Evolutionary conservation across 2,797 vertebrate species (phyloP), one percentile per base, ranked within the genome.

Genomic region (Petrocephalus sullivani): DNA sequence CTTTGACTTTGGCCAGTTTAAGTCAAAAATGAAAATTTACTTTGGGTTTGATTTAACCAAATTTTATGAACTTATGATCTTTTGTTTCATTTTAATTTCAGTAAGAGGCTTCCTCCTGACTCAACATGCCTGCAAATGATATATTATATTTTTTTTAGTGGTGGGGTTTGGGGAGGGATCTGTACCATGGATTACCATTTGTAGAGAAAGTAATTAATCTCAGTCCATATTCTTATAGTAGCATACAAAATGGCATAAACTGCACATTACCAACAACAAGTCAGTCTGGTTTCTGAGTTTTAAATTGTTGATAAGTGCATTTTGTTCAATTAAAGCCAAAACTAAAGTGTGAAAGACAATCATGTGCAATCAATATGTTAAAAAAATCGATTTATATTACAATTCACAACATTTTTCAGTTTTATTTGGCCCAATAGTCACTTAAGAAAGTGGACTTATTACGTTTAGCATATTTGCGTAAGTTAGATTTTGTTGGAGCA

Each of bases 31-130:
- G 28, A 58, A 53, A 21, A 33, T 16, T 60, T 86, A 37, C 33
- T 58, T 28, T 49, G 6, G 23, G 51, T 57, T 61, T 41, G 8
- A 37, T 51, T 58, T 60, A 92, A 93, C 93, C 95, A 95, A 94
- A 94, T 94, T 94, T 94, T 93, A 93, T 92, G 94, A 90, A 93
- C 94, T 92, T 95, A 95, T 95, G 23, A 46, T 64, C 94, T 95
- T 96, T 94, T 95, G 95, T 96, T 95, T 95, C 95, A 93, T 91
- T 95, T 95, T 95, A 94, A 93, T 95, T 95, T 96, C 94, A 96
- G 95, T 95, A 95, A 95, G 94, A 96, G 95, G 95, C 95, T 96
- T 96, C 95, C 96, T 95, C 93, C 94, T 93, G 95, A 94, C 95
- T 95, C 95, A 95, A 95, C 95, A 95, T 96, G 95, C 94, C 94